A percentile compares a stretch with the other conserved stretches of the same genome.
These are phyloP conservation scores for Aspidiotus destructor DNA, from an alignment of 2,888 invertebrate species.

Conservation along the genomic window DNA sequence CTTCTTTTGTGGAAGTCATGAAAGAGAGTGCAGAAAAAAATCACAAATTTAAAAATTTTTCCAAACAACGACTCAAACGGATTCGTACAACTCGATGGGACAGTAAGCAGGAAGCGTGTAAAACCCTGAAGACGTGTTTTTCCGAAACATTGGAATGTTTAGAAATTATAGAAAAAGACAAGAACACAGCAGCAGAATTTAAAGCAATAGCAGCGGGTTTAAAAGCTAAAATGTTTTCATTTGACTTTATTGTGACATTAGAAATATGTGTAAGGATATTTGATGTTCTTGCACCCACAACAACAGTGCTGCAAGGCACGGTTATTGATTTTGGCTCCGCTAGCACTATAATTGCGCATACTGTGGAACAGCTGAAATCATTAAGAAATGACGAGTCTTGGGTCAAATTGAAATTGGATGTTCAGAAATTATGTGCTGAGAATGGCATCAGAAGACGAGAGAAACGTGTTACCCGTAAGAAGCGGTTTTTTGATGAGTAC, in stretches of 20 bases:
- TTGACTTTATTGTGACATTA: not conserved
- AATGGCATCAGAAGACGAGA: not conserved
- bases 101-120: not conserved
- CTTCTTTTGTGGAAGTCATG: not conserved
- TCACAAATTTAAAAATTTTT: not conserved
- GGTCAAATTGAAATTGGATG: constrained; percentile 1
- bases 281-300: constrained; percentile 7
- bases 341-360: not conserved
- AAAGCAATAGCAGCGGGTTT: constrained; percentile 1
- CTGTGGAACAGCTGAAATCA: no score
- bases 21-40: constrained; percentile 6
- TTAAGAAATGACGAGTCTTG: not conserved
- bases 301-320: not conserved
- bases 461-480: constrained; percentile 5
- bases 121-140: not conserved
- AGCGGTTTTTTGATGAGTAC: constrained; percentile 2
- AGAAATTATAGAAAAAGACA: not conserved
- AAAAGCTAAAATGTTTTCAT: constrained; percentile 4
- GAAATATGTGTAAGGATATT: not conserved
- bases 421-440: not conserved
- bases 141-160: not conserved
- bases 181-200: not conserved
- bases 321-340: constrained; percentile 6
- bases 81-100: constrained; percentile 2
- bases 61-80: constrained; percentile 8